Percentiles rank a stretch among this genome's conserved stretches.
Conservation (phyloP, 30 jellyfish, hydroid and myxozoan genomes). For the Catostylus mosaicus region DNA sequence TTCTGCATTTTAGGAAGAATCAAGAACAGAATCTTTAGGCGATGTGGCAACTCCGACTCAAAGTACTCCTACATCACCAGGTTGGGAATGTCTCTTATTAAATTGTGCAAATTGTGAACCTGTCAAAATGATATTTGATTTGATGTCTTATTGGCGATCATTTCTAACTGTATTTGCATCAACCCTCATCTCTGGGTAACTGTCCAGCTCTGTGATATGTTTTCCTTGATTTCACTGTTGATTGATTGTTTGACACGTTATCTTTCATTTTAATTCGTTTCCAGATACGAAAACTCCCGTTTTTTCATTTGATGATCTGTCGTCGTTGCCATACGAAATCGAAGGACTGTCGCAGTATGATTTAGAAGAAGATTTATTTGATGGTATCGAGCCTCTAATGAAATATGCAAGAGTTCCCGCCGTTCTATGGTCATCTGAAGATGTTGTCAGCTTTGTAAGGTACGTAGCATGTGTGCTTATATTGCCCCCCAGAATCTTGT, state of each 20-base stretch:
- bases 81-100: neutral
- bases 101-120: neutral
- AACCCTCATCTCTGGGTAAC: too few relatives aligned
- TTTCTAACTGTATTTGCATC: too few relatives aligned
- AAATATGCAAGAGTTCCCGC: slow-evolving; percentile 90
- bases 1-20: neutral
- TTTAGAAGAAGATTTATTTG: slow-evolving; percentile 91
- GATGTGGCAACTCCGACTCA: neutral
- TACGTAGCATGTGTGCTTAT: too few relatives aligned
- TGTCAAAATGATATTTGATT: too few relatives aligned
- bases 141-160: too few relatives aligned
- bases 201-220: too few relatives aligned
- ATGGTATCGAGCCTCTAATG: slow-evolving; percentile 94
- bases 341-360: slow-evolving; percentile 83
- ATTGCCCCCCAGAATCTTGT: too few relatives aligned
- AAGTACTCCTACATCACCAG: slow-evolving; percentile 3
- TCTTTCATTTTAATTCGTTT: neutral
- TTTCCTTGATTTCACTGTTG: too few relatives aligned
- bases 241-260: too few relatives aligned
- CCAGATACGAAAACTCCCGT: slow-evolving; percentile 28
- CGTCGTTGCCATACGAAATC: slow-evolving; percentile 62
- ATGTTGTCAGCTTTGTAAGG: slow-evolving; percentile 93
- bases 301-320: slow-evolving; percentile 35
- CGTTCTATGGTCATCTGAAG: slow-evolving; percentile 91
- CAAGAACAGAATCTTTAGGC: neutral